phyloP scores from a whole-genome alignment of 2,113 vertebrate species.

The Strix uralensis region DNA sequence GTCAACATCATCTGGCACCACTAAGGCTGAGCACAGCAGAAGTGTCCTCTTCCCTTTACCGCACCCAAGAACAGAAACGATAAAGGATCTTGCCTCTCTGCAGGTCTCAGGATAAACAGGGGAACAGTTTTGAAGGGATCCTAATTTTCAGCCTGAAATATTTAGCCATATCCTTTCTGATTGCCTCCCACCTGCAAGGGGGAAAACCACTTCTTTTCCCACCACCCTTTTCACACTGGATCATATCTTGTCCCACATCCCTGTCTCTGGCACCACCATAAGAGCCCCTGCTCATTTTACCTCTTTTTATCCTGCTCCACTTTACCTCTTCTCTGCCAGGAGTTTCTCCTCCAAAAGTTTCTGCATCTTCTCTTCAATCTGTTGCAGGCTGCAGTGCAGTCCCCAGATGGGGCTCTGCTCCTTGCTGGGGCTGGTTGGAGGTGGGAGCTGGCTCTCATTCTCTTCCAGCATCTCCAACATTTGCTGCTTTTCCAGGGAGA shows the following conservation, averaged over 20 bases:
- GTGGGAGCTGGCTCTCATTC: constrained; percentile 69
- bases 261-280: background rate
- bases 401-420: constrained; percentile 62
- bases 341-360: constrained; percentile 88
- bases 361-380: constrained; percentile 94
- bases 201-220: background rate
- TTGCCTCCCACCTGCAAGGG: background rate
- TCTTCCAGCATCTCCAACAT: constrained; percentile 86
- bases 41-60: background rate
- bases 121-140: background rate
- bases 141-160: background rate
- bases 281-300: background rate
- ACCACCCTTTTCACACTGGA: constrained; percentile 76
- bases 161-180: background rate
- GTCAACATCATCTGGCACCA: background rate
- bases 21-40: background rate
- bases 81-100: background rate
- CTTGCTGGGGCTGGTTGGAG: constrained; percentile 39
- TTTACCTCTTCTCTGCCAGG: constrained; percentile 88
- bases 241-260: constrained; percentile 67
- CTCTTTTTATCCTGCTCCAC: background rate
- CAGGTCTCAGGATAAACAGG: background rate
- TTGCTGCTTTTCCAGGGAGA: constrained; percentile 89
- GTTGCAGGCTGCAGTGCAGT: constrained; percentile 82
- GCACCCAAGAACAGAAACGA: background rate